Percentiles rank a stretch among this genome's conserved stretches.
These are phyloP conservation scores for Watsonalla binaria DNA, from an alignment of 2,888 invertebrate genomes.

Conservation along the genomic window DNA sequence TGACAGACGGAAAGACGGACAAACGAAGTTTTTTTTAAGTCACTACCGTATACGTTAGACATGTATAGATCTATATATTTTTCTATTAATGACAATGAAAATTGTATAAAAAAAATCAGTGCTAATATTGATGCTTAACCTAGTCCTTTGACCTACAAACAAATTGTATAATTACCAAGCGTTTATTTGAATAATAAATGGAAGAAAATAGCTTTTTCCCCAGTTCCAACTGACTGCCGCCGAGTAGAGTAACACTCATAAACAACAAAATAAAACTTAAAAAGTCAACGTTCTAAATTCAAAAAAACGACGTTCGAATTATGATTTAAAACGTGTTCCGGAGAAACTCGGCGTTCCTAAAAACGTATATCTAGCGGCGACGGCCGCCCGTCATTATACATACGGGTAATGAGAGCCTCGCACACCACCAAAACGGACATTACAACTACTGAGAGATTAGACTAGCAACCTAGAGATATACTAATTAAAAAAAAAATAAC, in stretches of 20 bases:
- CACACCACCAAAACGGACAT: constrained; percentile 48
- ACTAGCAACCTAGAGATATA: background rate
- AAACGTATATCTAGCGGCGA: constrained; percentile 70
- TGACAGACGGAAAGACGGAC: too few relatives aligned
- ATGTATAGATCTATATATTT: too few relatives aligned
- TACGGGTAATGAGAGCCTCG: constrained; percentile 65
- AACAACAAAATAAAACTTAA: constrained; percentile 40
- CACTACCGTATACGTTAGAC: too few relatives aligned
- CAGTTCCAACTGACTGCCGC: background rate
- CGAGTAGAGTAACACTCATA: constrained; percentile 5
- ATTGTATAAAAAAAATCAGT: too few relatives aligned
- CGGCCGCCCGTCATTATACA: constrained; percentile 60
- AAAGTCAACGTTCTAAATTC: constrained; percentile 74
- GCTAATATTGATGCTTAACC: too few relatives aligned
- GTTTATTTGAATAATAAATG: background rate
- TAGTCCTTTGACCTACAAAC: too few relatives aligned
- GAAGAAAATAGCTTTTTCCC: too few relatives aligned
- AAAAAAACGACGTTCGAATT: constrained; percentile 71
- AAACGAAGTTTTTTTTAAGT: too few relatives aligned
- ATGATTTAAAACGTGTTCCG: constrained; percentile 79
- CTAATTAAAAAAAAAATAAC: too few relatives aligned
- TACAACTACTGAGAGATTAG: constrained; percentile 7
- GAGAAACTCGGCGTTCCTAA: constrained; percentile 76
- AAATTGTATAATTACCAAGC: background rate
- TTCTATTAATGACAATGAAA: too few relatives aligned